Conservation (phyloP, 2,113 vertebrate species). For the Scomber colias region DNA sequence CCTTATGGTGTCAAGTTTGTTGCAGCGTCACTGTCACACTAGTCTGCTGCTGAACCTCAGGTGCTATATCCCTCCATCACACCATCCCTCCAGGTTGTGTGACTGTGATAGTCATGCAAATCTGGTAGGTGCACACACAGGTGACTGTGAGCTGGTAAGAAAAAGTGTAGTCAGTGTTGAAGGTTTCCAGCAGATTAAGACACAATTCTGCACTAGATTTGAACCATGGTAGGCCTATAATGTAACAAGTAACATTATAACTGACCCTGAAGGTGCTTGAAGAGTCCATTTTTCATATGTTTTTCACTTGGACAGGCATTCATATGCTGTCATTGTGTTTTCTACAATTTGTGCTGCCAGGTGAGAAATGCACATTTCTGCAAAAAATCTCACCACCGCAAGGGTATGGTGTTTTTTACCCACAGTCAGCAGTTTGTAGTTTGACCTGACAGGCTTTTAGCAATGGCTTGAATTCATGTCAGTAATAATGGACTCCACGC, state of each 20-base stretch:
- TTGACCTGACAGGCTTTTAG: background rate
- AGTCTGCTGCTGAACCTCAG: conserved; percentile 8
- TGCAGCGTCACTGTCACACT: conserved; percentile 57
- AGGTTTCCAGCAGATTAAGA: background rate
- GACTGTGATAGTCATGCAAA: background rate
- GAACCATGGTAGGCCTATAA: too few relatives aligned
- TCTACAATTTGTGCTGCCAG: conserved; percentile 10
- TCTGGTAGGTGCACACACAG: background rate
- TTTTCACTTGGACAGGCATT: background rate
- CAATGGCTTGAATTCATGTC: too few relatives aligned
- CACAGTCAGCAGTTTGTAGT: conserved; percentile 27
- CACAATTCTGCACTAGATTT: background rate
- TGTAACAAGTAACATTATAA: background rate
- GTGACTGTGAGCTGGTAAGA: background rate
- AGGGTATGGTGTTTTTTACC: conserved; percentile 1
- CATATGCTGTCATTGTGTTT: conserved; percentile 1
- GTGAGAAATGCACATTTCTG: background rate
- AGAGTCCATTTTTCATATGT: too few relatives aligned
- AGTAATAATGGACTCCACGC: background rate
- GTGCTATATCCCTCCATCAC: conserved; percentile 17
- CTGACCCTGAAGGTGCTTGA: background rate
- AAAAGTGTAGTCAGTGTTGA: background rate
- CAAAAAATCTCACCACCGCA: background rate
- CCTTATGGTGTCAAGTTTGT: conserved; percentile 69
- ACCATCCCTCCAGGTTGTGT: background rate